Conservation (phyloP, 92 coral and sea anemone species). For the Siderastrea siderea region DNA sequence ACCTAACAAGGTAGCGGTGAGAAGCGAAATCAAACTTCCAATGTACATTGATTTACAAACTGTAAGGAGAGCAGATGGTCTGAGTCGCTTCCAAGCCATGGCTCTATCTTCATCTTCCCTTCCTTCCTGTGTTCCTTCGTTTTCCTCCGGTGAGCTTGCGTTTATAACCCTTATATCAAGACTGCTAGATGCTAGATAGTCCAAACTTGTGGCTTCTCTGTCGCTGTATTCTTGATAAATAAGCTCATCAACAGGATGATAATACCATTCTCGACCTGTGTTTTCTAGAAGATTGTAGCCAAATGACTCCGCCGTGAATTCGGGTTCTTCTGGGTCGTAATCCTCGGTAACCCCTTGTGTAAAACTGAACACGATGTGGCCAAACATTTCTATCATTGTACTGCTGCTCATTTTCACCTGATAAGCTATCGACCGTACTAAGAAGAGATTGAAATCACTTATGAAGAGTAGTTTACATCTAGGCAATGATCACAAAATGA, state of each 20-base stretch:
- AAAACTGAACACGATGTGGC: conserved; percentile 23
- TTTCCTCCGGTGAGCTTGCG: no score
- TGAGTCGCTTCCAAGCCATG: conserved; percentile 33
- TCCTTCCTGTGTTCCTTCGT: no score
- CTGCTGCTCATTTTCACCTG: no score
- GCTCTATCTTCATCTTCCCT: conserved; percentile 8
- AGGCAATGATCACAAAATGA: no score
- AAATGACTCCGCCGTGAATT: conserved; percentile 31
- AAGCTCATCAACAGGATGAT: conserved; percentile 24
- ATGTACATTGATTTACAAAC: conserved; percentile 20
- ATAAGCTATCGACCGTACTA: not conserved
- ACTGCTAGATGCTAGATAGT: no score
- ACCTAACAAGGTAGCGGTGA: no score
- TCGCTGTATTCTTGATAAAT: conserved; percentile 32
- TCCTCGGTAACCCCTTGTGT: conserved; percentile 29
- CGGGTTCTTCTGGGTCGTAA: conserved; percentile 31
- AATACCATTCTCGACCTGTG: conserved; percentile 56
- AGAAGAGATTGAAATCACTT: no score
- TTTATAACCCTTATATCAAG: no score
- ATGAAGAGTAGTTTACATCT: no score
- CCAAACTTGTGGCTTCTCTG: not conserved
- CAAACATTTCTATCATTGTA: not conserved
- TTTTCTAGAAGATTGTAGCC: conserved; percentile 46
- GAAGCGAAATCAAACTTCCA: no score
- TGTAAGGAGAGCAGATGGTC: conserved; percentile 22